Conservation (phyloP, 2,797 vertebrate genomes). For the Jordanella pulchra region DNA sequence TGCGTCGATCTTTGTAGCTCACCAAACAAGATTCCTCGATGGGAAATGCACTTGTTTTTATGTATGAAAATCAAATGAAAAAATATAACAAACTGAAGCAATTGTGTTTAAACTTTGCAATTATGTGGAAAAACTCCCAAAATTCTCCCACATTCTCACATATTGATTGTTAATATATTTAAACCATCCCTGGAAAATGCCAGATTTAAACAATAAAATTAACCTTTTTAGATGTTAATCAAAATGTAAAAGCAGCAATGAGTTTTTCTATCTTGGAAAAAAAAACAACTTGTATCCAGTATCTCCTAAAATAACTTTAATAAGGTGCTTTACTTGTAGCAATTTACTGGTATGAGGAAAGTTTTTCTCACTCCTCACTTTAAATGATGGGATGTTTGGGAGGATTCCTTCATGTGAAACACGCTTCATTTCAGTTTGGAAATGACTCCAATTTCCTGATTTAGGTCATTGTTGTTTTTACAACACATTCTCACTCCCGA, state of each 20-base stretch:
- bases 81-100: neutral
- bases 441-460: neutral
- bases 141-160: neutral
- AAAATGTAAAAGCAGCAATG: neutral
- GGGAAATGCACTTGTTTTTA: conserved; percentile 51
- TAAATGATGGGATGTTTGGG: too few relatives aligned
- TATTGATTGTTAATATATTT: neutral
- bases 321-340: neutral
- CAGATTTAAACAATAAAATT: neutral
- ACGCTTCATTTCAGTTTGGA: neutral
- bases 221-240: neutral
- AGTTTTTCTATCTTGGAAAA: neutral
- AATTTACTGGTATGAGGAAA: neutral
- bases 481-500: too few relatives aligned
- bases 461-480: neutral
- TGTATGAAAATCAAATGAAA: conserved; percentile 29
- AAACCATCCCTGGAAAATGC: neutral
- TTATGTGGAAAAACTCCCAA: neutral
- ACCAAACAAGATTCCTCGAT: conserved; percentile 48
- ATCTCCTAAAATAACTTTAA: neutral
- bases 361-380: too few relatives aligned
- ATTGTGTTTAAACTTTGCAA: neutral
- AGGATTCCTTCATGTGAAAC: too few relatives aligned
- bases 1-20: conserved; percentile 59
- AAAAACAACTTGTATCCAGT: neutral